Conservation (phyloP, 1,140 invertebrate genomes). For the Chelonus insularis region DNA sequence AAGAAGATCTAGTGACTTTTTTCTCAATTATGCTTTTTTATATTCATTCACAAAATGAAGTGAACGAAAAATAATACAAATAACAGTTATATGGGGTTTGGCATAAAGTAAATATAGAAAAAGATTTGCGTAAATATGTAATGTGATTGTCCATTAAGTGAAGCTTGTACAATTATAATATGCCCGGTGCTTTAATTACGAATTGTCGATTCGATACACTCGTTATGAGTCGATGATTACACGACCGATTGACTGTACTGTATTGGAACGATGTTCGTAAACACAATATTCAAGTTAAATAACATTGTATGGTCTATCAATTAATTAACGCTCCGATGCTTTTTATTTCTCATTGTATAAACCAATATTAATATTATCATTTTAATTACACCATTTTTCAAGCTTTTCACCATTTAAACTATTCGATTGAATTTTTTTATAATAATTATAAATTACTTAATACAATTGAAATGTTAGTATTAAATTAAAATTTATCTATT, state of each 20-base stretch:
- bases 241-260: conserved; percentile 33
- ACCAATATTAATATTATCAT: neutral
- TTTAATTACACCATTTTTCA: neutral
- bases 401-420: no score
- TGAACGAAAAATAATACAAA: no score
- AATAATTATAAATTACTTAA: no score
- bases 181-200: conserved; percentile 1
- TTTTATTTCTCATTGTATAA: no score
- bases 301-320: neutral
- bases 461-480: no score
- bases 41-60: no score
- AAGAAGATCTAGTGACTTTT: conserved; percentile 10
- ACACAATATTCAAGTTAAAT: neutral
- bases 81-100: no score
- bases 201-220: conserved; percentile 5
- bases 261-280: neutral
- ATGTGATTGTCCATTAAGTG: neutral
- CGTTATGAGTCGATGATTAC: conserved; percentile 36
- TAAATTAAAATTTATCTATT: no score
- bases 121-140: neutral
- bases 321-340: neutral
- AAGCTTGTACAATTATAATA: neutral
- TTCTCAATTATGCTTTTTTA: conserved; percentile 2
- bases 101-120: no score
- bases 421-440: no score